Conservation (phyloP, 2,113 vertebrate genomes). For the Platycercus adscitus region DNA sequence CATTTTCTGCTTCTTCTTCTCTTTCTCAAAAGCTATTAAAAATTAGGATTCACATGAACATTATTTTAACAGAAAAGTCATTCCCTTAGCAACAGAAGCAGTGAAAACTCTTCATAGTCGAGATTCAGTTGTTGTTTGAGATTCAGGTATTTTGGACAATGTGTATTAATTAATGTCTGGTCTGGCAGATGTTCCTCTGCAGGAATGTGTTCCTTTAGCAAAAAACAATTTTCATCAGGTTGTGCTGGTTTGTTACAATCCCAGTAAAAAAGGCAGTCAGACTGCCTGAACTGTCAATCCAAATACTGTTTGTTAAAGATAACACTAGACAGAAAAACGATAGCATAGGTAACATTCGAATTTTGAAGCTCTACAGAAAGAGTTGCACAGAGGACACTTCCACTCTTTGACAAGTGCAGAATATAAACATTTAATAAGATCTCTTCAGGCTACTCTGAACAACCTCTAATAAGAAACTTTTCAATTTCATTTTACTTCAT, state of each 20-base stretch:
- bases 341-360: background rate
- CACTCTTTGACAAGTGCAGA: background rate
- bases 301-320: background rate
- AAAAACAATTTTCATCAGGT: background rate
- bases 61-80: background rate
- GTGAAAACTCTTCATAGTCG: background rate
- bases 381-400: accelerated
- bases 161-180: background rate
- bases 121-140: background rate
- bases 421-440: background rate
- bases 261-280: background rate
- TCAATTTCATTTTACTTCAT: background rate
- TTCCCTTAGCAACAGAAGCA: background rate
- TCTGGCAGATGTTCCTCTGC: background rate
- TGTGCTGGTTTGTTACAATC: background rate
- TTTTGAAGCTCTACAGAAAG: background rate
- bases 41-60: background rate
- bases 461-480: background rate
- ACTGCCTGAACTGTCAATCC: background rate
- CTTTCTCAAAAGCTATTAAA: background rate
- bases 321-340: background rate
- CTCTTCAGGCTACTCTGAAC: background rate
- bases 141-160: background rate
- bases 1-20: background rate
- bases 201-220: background rate